Percentiles rank a stretch among this genome's conserved stretches.
Conservation (phyloP, 2,888 invertebrate genomes). For the Hofmannophila pseudospretella region DNA sequence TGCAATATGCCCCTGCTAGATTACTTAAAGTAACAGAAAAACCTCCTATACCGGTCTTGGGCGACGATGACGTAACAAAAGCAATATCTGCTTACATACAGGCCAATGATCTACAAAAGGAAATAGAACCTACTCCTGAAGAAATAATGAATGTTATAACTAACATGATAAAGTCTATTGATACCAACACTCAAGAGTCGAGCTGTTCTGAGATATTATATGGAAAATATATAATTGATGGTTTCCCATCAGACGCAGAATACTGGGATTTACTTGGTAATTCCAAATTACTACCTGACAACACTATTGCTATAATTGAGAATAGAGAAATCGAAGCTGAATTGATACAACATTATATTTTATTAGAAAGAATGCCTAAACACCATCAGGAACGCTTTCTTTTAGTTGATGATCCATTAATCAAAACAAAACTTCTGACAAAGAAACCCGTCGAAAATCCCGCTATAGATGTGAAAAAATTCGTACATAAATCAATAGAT, state of each 20-base stretch:
- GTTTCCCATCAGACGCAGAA: conserved; percentile 68
- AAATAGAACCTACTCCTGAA: conserved; percentile 53
- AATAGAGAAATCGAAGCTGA: conserved; percentile 57
- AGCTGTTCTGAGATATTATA: conserved; percentile 38
- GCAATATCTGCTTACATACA: conserved; percentile 51
- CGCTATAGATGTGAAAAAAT: conserved; percentile 28
- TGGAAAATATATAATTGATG: conserved; percentile 80
- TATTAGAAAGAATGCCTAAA: conserved; percentile 41
- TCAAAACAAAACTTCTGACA: conserved; percentile 38
- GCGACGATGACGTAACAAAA: conserved; percentile 62
- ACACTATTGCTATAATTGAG: conserved; percentile 75
- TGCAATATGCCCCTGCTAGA: conserved; percentile 53
- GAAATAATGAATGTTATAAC: conserved; percentile 61
- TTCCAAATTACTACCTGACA: conserved; percentile 69
- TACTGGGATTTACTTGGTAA: conserved; percentile 63
- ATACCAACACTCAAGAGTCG: conserved; percentile 37
- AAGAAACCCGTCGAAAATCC: conserved; percentile 19
- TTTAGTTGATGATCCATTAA: conserved; percentile 45
- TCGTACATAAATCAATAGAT: conserved; percentile 31
- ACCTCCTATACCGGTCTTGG: conserved; percentile 56
- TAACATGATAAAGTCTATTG: conserved; percentile 46
- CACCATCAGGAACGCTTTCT: conserved; percentile 41
- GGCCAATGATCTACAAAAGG: conserved; percentile 56
- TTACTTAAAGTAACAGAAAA: conserved; percentile 31
- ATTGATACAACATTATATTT: conserved; percentile 46